Evolutionary conservation across 2,888 invertebrate species (phyloP).

Genomic region (Chydorus sphaericus): DNA sequence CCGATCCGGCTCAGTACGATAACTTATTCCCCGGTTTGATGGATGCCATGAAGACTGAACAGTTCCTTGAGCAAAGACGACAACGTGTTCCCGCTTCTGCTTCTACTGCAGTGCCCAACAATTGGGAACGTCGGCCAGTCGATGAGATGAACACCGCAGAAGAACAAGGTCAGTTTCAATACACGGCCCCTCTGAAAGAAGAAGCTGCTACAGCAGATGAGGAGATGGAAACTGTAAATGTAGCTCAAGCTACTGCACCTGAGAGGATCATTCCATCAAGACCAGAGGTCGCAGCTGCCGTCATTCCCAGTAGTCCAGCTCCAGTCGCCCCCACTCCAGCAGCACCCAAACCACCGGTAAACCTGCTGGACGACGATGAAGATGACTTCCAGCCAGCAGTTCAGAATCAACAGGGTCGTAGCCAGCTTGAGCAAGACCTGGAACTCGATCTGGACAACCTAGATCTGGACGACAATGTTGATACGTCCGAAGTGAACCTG

Average conservation of each 20-base stretch:
- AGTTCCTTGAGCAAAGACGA: slow-evolving; percentile 21
- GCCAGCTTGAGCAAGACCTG: slow-evolving; percentile 48
- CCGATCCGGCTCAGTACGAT: slow-evolving; percentile 89
- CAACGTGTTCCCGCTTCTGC: slow-evolving; percentile 41
- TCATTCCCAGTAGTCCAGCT: neutral
- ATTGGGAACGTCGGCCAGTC: slow-evolving; percentile 50
- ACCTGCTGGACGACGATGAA: slow-evolving; percentile 1
- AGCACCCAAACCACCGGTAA: slow-evolving; percentile 2
- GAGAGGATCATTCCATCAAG: neutral
- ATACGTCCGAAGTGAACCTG: slow-evolving; percentile 55
- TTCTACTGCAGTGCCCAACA: slow-evolving; percentile 38
- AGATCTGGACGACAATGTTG: slow-evolving; percentile 62
- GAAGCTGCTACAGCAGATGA: slow-evolving; percentile 12
- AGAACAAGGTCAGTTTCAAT: slow-evolving; percentile 35
- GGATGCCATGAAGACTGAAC: slow-evolving; percentile 55
- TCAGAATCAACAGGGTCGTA: slow-evolving; percentile 20
- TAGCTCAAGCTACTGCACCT: neutral
- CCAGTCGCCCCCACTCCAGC: neutral
- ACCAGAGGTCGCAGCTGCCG: slow-evolving; percentile 13
- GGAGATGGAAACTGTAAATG: neutral
- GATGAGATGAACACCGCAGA: slow-evolving; percentile 53
- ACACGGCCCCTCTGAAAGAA: slow-evolving; percentile 22
- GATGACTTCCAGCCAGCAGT: slow-evolving; percentile 16
- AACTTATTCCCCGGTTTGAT: slow-evolving; percentile 82
- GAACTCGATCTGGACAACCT: slow-evolving; percentile 72